Conservation (phyloP, 2,888 invertebrate genomes). For the Pristionchus arcanus region DNA sequence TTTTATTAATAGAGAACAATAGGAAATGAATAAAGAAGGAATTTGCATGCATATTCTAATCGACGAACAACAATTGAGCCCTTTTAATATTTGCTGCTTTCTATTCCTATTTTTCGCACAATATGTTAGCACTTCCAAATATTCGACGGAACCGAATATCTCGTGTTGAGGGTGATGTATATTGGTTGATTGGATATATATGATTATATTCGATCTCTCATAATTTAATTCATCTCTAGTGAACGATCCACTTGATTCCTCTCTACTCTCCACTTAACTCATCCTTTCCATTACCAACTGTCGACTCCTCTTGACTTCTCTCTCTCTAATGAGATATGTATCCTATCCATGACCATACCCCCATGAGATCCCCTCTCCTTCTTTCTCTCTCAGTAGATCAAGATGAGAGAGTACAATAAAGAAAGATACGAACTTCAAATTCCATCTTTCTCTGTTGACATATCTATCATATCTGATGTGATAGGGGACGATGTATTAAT, state of each 20-base stretch:
- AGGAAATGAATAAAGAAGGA: neutral
- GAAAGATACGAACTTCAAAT: neutral
- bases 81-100: too few species aligned
- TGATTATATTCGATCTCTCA: neutral
- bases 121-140: too few species aligned
- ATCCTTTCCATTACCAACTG: conserved; percentile 44
- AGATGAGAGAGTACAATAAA: neutral
- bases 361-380: neutral
- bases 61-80: too few species aligned
- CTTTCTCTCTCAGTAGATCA: neutral
- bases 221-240: neutral
- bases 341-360: conserved; percentile 28
- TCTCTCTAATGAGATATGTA: conserved; percentile 19
- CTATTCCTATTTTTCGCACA: too few species aligned
- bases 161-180: too few species aligned
- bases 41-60: too few species aligned
- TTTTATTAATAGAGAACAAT: neutral
- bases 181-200: too few species aligned
- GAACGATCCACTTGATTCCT: conserved; percentile 12
- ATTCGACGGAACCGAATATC: too few species aligned
- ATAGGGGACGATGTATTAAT: conserved; percentile 24
- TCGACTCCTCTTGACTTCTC: conserved; percentile 40
- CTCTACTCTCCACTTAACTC: conserved; percentile 25
- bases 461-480: conserved; percentile 25
- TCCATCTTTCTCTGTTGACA: conserved; percentile 6